Evolutionary conservation across 2,797 vertebrate species (phyloP), one percentile per base, ranked within the genome.

Genomic region (Bufotes viridis): DNA sequence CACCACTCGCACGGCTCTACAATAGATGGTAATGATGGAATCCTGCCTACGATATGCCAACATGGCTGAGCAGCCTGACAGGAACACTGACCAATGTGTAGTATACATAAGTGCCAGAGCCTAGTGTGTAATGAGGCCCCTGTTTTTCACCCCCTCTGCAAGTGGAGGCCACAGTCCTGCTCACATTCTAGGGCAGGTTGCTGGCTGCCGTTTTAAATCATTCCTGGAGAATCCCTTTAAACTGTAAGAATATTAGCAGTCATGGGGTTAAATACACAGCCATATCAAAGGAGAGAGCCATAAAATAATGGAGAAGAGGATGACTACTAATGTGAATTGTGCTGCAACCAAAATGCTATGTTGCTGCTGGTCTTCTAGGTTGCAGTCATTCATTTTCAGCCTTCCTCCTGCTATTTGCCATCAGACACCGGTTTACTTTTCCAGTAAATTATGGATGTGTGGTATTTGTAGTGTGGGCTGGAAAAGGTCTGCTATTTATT

Each of bases 401-500:
- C 20, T 42, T 42, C 63, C 17, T 49, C 17, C 9, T 42, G 15
- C 3, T 42, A 11, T 49, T 10, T 9, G 1, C 1, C 75, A 51
- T n/a, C n/a, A 78, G 51, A 13, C 22, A 49, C n/a, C 26, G n/a
- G 75, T 26, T 57, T 26, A 55, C n/a, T 7, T 22, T 24, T 24
- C 7, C 7, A 15, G 14, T 24, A 26, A 57, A 78, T 78, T 57
- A 57, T 78, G 53, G 13, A 78, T 78, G 51, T 13, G 11, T 42
- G 70, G 34, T 74, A 78, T 78, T 78, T 78, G 75, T 5, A 78
- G 13, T 57, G 53, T 3, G n/a, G 53, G 11, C 51, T 15, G 17
- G 17, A 20, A 74, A 74, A 49, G 34, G n/a, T 57, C 53, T 78
- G 75, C 75, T 57, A 57, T 78, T 17, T 78, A 78, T 26, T 78